phyloP scores from a whole-genome alignment of 2,888 invertebrate genomes.

The Melanotus villosus region DNA sequence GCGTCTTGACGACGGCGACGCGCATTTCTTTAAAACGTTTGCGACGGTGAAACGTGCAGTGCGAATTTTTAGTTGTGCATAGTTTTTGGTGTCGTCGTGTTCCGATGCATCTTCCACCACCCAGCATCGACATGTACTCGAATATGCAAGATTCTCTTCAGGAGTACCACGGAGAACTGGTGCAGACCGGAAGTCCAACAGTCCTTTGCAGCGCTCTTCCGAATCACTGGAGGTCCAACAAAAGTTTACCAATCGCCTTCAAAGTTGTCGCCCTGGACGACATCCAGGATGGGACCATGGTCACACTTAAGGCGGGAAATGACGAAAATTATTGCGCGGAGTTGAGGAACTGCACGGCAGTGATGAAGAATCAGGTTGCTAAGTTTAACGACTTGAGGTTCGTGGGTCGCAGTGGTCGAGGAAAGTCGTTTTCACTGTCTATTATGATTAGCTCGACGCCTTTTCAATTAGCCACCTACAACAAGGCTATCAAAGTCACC shows the following conservation, averaged over 20 bases:
- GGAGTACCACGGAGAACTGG: slow-evolving; percentile 93
- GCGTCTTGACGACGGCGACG: slow-evolving; percentile 58
- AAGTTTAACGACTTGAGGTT: slow-evolving; percentile 99
- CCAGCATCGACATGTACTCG: slow-evolving; percentile 82
- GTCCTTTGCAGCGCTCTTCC: slow-evolving; percentile 95
- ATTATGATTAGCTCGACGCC: slow-evolving; percentile 89
- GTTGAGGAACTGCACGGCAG: slow-evolving; percentile 91
- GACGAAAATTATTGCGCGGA: slow-evolving; percentile 98
- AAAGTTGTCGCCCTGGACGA: slow-evolving; percentile 96
- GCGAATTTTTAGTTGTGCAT: slow-evolving; percentile 50
- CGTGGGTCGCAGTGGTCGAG: slow-evolving; percentile 96
- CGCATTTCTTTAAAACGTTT: slow-evolving; percentile 55
- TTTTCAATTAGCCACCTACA: slow-evolving; percentile 92
- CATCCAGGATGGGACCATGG: slow-evolving; percentile 93
- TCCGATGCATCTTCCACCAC: slow-evolving; percentile 80
- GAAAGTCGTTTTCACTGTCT: slow-evolving; percentile 95
- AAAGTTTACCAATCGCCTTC: slow-evolving; percentile 96
- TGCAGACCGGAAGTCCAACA: slow-evolving; percentile 95
- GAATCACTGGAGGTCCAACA: slow-evolving; percentile 97
- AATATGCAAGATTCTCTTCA: slow-evolving; percentile 85
- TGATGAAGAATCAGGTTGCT: slow-evolving; percentile 98
- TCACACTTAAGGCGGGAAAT: slow-evolving; percentile 95
- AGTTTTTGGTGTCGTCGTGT: slow-evolving; percentile 54
- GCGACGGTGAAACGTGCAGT: slow-evolving; percentile 43
- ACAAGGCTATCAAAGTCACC: slow-evolving; percentile 98